Evolutionary conservation across 2,797 vertebrate species (phyloP), one percentile per base, ranked within the genome.

Genomic region (Karalla daura): DNA sequence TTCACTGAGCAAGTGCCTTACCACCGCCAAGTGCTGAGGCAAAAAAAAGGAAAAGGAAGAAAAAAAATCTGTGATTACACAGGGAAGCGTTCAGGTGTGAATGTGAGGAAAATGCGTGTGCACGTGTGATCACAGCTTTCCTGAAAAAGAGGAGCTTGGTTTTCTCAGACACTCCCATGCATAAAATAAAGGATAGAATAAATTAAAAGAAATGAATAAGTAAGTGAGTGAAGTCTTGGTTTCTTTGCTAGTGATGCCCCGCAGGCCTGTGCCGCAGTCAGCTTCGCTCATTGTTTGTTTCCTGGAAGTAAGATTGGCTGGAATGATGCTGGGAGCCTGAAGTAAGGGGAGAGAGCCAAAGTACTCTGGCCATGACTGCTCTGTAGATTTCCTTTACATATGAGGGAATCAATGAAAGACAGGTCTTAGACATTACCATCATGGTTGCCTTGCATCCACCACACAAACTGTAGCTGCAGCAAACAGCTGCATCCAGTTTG

Each of bases 151-250:
- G 39, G 18, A 51, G 21, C 27, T 8, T 37, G 37, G 36, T 36
- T 67, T 18, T 36, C 15, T 49, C 3, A 39, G 3, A 56, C 28
- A 56, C 18, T 56, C 49, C 41, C 14, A 53, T 51, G 15, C 63
- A 58, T 40, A 58, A 67, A 59, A 21, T 30, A 63, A 36, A 63
- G 65, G 33, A 32, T 47, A 40, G 15, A 70, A 66, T 49, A 51
- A 36, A 75, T 47, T 44, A 17, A 70, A 66, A 53, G 51, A 36
- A 75, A 70, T 40, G 60, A 45, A 68, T 3, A 35, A 55, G 21
- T 40, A 33, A 39, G 23, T 58, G 47, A 30, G 39, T 52, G 27
- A 47, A 52, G 28, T 40, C 33, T 51, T 40, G 59, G 65, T n/a
- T 27, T 73, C 33, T n/a, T 54, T 24, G n/a, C 30, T 49, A 28